A percentile compares a stretch with the other conserved stretches of the same genome.
phyloP scores from a whole-genome alignment of 2,888 invertebrate species.

The Eulithis testata region DNA sequence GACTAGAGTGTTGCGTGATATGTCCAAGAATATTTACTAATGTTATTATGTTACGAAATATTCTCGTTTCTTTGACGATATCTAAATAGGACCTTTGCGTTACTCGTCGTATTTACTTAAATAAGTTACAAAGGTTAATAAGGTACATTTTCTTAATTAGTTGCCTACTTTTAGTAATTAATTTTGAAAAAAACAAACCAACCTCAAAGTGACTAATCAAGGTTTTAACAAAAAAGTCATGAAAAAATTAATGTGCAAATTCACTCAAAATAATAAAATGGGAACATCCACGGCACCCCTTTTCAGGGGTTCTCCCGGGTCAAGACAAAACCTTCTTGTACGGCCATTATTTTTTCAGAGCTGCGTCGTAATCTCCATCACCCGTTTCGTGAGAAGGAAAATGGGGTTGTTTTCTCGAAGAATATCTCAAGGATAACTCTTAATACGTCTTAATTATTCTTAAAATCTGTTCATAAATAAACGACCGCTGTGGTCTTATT shows the following conservation, averaged over 20 bases:
- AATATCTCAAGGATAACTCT: conserved; percentile 22
- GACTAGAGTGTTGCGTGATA: no score
- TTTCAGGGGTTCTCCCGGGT: conserved; percentile 24
- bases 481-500: no score
- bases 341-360: conserved; percentile 35
- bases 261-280: conserved; percentile 12
- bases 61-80: no score
- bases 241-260: conserved; percentile 15
- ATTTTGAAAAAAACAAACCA: not conserved
- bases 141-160: no score
- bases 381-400: conserved; percentile 32
- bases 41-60: no score
- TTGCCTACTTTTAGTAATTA: no score
- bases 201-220: not conserved
- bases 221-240: not conserved
- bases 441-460: not conserved
- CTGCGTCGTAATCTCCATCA: conserved; percentile 34
- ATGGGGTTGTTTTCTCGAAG: conserved; percentile 23
- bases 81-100: no score
- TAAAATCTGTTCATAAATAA: no score
- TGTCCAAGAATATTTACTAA: no score
- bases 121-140: no score
- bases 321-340: conserved; percentile 21
- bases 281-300: conserved; percentile 13
- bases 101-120: no score